Evolutionary conservation across 2,113 vertebrate genomes (phyloP).

Genomic region (Heteronetta atricapilla): DNA sequence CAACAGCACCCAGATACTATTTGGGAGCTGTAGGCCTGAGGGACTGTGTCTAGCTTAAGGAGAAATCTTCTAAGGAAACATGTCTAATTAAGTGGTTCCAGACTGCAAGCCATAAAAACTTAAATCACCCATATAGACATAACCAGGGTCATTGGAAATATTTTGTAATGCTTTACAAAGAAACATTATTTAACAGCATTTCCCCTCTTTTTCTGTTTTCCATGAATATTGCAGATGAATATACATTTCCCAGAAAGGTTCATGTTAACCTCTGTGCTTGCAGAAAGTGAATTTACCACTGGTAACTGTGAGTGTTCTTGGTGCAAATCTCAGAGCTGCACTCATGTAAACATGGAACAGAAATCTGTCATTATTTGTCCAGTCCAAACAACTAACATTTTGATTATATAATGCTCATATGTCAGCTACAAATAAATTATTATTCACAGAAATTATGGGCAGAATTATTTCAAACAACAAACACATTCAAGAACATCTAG

Average conservation of each 20-base stretch:
- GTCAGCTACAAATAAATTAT: slow-evolving; percentile 38
- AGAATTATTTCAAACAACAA: slow-evolving; percentile 49
- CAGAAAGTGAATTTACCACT: neutral
- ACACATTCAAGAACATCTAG: slow-evolving; percentile 54
- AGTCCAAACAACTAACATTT: slow-evolving; percentile 2
- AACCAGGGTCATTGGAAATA: neutral
- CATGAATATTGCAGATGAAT: neutral
- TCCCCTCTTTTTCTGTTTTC: fast-evolving
- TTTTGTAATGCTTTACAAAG: neutral
- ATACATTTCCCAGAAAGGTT: neutral
- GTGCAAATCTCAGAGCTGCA: slow-evolving; percentile 17
- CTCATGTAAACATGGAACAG: neutral
- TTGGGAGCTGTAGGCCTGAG: neutral
- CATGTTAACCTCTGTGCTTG: neutral
- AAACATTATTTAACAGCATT: neutral
- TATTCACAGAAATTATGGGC: slow-evolving; percentile 45
- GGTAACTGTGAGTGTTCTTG: neutral
- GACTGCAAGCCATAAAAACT: neutral
- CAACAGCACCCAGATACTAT: neutral
- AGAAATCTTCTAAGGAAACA: neutral
- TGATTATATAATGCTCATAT: neutral
- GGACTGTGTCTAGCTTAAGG: neutral
- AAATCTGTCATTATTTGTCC: neutral
- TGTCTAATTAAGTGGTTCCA: neutral
- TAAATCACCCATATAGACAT: neutral